phyloP scores from a whole-genome alignment of 2,113 vertebrate species.

The Syngnathoides biaculeatus region DNA sequence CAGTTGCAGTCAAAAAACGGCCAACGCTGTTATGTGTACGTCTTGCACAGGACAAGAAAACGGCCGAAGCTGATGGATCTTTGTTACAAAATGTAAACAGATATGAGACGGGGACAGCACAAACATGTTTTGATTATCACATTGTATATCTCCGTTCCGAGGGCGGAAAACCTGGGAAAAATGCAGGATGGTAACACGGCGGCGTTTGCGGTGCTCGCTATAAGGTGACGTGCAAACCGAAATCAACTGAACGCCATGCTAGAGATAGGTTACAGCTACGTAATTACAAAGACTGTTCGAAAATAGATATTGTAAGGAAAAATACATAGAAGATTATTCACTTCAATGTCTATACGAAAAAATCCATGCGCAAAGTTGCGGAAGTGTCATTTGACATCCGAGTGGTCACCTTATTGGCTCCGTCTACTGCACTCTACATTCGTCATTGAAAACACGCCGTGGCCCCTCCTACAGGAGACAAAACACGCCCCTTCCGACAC shows the following conservation, averaged over 20 bases:
- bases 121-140: background rate
- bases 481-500: no score
- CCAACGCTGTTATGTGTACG: background rate
- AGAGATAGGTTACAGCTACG: no score
- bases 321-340: no score
- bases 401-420: no score
- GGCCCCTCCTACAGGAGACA: no score
- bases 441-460: no score
- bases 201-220: background rate
- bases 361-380: no score
- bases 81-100: background rate
- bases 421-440: no score
- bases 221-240: background rate
- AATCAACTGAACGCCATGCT: background rate
- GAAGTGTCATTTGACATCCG: no score
- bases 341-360: no score
- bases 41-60: background rate
- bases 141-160: background rate
- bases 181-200: background rate
- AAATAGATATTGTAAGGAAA: no score
- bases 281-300: background rate
- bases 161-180: background rate
- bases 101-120: background rate
- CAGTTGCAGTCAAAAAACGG: background rate
- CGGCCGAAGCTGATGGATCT: background rate